Percentiles rank a stretch among this genome's conserved stretches.
Conservation (phyloP, 2,888 invertebrate genomes). For the Xestoiulus laeticollis region DNA sequence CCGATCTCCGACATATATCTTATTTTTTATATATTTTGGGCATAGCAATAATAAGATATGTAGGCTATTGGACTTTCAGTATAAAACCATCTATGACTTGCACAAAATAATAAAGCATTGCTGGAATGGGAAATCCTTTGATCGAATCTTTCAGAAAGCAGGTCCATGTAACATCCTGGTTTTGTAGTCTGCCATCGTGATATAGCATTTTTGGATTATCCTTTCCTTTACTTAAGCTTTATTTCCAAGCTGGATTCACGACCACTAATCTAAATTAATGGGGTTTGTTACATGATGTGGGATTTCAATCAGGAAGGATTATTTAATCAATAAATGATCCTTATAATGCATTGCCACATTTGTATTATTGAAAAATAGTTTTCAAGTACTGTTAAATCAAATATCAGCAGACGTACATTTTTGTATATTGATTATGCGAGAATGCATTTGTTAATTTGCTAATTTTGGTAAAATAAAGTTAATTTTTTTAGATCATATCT, state of each 20-base stretch:
- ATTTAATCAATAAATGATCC: neutral
- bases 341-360: too few species aligned
- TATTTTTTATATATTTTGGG: neutral
- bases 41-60: slow-evolving; percentile 23
- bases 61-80: neutral
- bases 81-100: slow-evolving; percentile 19
- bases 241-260: neutral
- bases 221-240: neutral
- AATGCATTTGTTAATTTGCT: too few species aligned
- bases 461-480: too few species aligned
- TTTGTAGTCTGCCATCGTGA: neutral
- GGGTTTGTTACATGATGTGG: neutral
- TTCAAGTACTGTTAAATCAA: too few species aligned
- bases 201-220: slow-evolving; percentile 3
- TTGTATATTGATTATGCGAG: too few species aligned
- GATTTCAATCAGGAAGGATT: neutral
- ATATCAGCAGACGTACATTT: too few species aligned
- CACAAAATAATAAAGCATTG: slow-evolving; percentile 32
- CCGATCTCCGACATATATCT: neutral
- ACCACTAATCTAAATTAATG: slow-evolving; percentile 13
- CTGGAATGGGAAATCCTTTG: neutral
- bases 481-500: too few species aligned
- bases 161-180: neutral
- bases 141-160: neutral
- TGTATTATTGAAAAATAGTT: too few species aligned